Conservation (phyloP, 1,140 invertebrate species). For the Chironomus tepperi region DNA sequence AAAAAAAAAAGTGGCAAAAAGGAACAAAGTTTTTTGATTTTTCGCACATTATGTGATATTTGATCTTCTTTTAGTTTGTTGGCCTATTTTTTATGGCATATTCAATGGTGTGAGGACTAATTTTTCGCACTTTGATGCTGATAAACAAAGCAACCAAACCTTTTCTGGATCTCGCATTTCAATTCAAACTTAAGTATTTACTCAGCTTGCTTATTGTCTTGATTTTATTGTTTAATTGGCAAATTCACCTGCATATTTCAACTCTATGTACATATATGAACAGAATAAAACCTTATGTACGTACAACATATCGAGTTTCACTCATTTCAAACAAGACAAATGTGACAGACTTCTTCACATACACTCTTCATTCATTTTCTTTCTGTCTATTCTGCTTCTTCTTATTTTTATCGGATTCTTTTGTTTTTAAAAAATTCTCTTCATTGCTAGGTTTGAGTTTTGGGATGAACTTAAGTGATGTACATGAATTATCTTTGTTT, state of each 20-base stretch:
- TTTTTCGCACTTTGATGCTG: background rate
- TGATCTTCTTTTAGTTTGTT: background rate
- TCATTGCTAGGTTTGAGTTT: no score
- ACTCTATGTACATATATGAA: background rate
- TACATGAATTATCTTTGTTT: no score
- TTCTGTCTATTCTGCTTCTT: background rate
- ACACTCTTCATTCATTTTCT: background rate
- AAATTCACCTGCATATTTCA: background rate
- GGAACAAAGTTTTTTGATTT: background rate
- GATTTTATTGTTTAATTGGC: background rate
- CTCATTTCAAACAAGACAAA: background rate
- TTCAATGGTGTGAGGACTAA: slow-evolving; percentile 6
- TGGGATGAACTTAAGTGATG: no score
- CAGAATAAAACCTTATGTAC: background rate
- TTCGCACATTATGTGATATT: background rate
- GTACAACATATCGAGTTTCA: background rate
- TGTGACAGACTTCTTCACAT: background rate
- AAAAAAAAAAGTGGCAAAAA: no score
- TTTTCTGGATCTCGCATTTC: background rate
- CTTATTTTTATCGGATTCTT: background rate
- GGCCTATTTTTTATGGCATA: background rate
- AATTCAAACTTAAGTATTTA: background rate
- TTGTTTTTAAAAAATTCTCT: background rate
- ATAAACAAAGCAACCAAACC: background rate
- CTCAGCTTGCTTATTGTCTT: background rate